Evolutionary conservation across 2,888 invertebrate species (phyloP).

Genomic region (Xestobium rufovillosum): DNA sequence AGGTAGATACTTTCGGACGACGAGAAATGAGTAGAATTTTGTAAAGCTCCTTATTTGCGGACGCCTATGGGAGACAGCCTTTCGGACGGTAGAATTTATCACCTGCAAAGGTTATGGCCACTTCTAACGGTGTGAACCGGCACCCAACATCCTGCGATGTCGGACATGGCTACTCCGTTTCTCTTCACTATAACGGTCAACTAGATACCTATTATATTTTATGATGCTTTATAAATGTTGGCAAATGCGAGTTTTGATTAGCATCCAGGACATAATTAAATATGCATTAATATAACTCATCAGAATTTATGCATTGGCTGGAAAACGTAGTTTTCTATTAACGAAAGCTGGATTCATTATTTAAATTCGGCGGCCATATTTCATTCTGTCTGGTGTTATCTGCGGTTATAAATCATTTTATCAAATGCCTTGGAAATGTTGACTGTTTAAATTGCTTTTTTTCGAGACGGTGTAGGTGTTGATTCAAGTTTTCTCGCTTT

Average conservation of each 20-base stretch:
- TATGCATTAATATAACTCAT: conserved; percentile 27
- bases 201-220: not conserved
- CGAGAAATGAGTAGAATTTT: too few species aligned
- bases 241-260: conserved; percentile 27
- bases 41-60: too few species aligned
- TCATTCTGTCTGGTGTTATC: conserved; percentile 20
- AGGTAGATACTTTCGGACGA: too few species aligned
- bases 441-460: conserved; percentile 1
- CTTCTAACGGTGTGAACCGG: too few species aligned
- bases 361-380: conserved; percentile 19
- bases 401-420: conserved; percentile 16
- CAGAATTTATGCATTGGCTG: conserved; percentile 28
- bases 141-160: too few species aligned
- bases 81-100: too few species aligned
- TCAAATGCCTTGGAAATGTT: conserved; percentile 6
- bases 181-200: too few species aligned
- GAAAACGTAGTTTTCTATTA: conserved; percentile 24
- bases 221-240: not conserved
- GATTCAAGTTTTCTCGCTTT: conserved; percentile 1
- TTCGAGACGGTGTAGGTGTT: not conserved
- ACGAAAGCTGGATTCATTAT: conserved; percentile 19
- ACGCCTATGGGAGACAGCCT: too few species aligned
- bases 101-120: too few species aligned
- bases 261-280: conserved; percentile 38
- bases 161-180: too few species aligned